Percentiles rank a stretch among this genome's conserved stretches.
Evolutionary conservation across 2,113 vertebrate genomes (phyloP).

Genomic region (Platysteira castanea): DNA sequence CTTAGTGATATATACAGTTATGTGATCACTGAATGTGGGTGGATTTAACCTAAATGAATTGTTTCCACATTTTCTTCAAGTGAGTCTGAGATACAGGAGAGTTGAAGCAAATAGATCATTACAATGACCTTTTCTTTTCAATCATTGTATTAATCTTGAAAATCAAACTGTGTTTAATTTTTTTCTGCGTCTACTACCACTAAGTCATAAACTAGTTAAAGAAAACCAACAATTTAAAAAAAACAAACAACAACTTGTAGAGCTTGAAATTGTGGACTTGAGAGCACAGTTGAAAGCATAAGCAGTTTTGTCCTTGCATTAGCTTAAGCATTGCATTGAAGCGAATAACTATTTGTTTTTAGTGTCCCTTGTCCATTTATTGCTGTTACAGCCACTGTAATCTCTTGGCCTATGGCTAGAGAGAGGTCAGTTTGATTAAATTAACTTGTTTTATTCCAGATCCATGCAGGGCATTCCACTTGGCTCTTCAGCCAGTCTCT

Average conservation of each 20-base stretch:
- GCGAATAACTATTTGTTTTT: not conserved
- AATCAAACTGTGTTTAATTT: not conserved
- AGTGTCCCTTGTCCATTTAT: slow-evolving; percentile 9
- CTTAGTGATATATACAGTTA: not conserved
- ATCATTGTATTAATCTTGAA: not conserved
- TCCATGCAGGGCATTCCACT: slow-evolving; percentile 63
- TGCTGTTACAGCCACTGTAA: slow-evolving; percentile 23
- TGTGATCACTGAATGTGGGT: not conserved
- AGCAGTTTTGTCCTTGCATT: not conserved
- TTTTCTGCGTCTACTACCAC: not conserved
- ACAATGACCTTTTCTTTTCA: not conserved
- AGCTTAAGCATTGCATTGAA: not conserved
- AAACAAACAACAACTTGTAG: not conserved
- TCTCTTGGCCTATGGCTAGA: slow-evolving; percentile 40
- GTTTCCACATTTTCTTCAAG: not conserved
- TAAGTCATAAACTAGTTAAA: not conserved
- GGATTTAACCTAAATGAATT: not conserved
- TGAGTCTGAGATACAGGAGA: not conserved
- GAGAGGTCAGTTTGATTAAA: slow-evolving; percentile 65
- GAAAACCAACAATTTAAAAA: too few species aligned
- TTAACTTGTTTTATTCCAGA: slow-evolving; percentile 74
- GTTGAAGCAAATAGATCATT: not conserved
- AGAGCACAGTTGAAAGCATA: not conserved
- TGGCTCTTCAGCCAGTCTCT: slow-evolving; percentile 68
- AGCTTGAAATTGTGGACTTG: not conserved